Base-by-base conservation (phyloP, 2,797 vertebrate genomes). In the Chloroceryle amazona region DNA sequence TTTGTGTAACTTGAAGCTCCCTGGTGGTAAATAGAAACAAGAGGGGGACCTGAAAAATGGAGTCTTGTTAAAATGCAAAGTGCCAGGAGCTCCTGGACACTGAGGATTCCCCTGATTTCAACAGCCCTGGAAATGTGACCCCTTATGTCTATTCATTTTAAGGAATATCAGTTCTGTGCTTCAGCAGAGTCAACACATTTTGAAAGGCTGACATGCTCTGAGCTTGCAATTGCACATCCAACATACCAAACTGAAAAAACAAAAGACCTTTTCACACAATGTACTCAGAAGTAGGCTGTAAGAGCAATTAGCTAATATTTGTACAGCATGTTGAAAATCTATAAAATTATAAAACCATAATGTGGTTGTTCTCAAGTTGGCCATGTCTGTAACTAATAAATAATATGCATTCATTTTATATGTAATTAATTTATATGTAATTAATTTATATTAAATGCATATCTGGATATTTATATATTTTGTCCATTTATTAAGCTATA, bases 351-450 rank as follows among this genome's bases (percentile, higher is more conserved):
- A 65, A 67, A 67, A 57, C 15, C 37, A 82, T 65, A 25, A 20
- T 47, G 23, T 39, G 16, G 12, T 80, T 52, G 42, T 60, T 57
- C 87, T 89, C 47, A n/a, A 7, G 13, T 71, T 94, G 51, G 25
- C 57, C 51, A 39, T 41, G 31, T 73, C 81, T 75, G 8, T 63
- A 78, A 42, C 29, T 54, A 90, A 92, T 78, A 88, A 95, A 80
- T 68, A 78, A 61, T 29, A 58, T 37, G 15, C 55, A 79, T 9
- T 94, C 31, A 41, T 86, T 85, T 72, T 73, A 79, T 70, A 28
- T 22, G 52, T 81, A 96, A 96, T 90, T 96, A 92, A 95, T 96
- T 86, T n/a, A n/a, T n/a, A n/a, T n/a, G n/a, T n/a, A n/a, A 94
- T 94, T 91, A 96, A 90, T 91, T 89, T 92, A 91, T 92, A 73